A percentile compares a stretch with the other conserved stretches of the same genome.
These are phyloP conservation scores for Reinhardtius hippoglossoides DNA, from an alignment of 2,113 vertebrate species.

Conservation along the genomic window DNA sequence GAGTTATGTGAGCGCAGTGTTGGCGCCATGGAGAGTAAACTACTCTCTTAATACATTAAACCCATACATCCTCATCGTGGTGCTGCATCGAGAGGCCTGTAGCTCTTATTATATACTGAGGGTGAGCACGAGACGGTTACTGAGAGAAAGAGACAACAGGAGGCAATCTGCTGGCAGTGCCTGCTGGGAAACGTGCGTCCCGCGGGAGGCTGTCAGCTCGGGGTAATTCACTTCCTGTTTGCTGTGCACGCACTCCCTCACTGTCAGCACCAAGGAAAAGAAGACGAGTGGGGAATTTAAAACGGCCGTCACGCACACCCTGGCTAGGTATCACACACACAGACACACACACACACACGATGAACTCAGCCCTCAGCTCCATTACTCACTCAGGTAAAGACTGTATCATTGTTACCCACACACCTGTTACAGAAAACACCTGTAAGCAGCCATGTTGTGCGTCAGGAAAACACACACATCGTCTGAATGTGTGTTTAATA, in stretches of 20 bases:
- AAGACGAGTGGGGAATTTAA: slow-evolving; percentile 52
- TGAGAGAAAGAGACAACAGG: slow-evolving; percentile 28
- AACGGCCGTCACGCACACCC: slow-evolving; percentile 24
- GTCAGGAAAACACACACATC: slow-evolving; percentile 8
- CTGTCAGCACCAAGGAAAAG: slow-evolving; percentile 35
- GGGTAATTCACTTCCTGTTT: slow-evolving; percentile 75
- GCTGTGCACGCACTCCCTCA: slow-evolving; percentile 33
- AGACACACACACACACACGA: neutral
- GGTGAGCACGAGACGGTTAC: slow-evolving; percentile 6
- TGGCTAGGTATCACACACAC: slow-evolving; percentile 2
- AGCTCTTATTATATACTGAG: neutral
- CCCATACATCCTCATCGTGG: neutral
- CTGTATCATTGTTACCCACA: slow-evolving; percentile 21
- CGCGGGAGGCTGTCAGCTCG: slow-evolving; percentile 60
- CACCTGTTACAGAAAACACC: slow-evolving; percentile 7
- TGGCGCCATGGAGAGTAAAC: slow-evolving; percentile 2
- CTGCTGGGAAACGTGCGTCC: slow-evolving; percentile 57
- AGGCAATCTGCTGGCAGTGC: slow-evolving; percentile 36
- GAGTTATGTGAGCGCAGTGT: neutral
- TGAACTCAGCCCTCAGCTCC: slow-evolving; percentile 1
- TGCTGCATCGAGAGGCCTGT: neutral
- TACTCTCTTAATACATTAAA: slow-evolving; percentile 23
- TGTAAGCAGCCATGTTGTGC: slow-evolving; percentile 17
- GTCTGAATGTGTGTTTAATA: slow-evolving; percentile 35
- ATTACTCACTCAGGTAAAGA: slow-evolving; percentile 36